These are phyloP conservation scores for Spisula subtruncata DNA, from an alignment of 2,888 invertebrate genomes.

Conservation along the genomic window DNA sequence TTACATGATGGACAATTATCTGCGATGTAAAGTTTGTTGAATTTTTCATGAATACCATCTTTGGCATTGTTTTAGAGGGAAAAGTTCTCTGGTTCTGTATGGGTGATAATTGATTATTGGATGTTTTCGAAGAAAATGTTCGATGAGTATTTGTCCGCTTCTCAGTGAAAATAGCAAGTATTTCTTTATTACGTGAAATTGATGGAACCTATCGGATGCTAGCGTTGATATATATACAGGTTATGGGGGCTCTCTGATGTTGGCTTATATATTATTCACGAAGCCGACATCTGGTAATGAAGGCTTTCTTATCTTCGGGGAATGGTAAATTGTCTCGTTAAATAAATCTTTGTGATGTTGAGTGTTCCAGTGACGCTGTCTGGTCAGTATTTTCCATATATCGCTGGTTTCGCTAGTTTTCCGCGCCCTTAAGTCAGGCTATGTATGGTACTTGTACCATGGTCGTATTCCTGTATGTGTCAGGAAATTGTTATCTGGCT, in stretches of 20 bases:
- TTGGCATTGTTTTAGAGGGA: background rate
- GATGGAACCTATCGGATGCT: background rate
- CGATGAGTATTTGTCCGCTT: background rate
- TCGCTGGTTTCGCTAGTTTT: background rate
- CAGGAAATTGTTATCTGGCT: no score
- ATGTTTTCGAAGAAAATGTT: background rate
- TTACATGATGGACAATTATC: no score
- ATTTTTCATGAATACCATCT: conserved; percentile 24
- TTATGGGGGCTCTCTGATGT: background rate
- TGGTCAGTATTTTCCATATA: background rate
- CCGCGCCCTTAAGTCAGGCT: background rate
- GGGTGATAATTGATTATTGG: conserved; percentile 7
- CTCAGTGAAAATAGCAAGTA: background rate
- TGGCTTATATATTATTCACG: conserved; percentile 11
- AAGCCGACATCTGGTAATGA: background rate
- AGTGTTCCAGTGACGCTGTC: background rate
- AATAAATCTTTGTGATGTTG: conserved; percentile 19
- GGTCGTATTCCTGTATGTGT: background rate
- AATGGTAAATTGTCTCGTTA: conserved; percentile 26
- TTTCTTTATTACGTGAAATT: background rate
- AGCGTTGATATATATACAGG: background rate
- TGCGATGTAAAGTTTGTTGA: background rate
- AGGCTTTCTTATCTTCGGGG: conserved; percentile 19
- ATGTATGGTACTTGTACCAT: background rate
- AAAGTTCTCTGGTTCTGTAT: background rate